A percentile compares a stretch with the other conserved stretches of the same genome.
These are phyloP conservation scores for Solenodon paradoxus DNA, from an alignment of 2,113 vertebrate genomes.

Conservation along the genomic window DNA sequence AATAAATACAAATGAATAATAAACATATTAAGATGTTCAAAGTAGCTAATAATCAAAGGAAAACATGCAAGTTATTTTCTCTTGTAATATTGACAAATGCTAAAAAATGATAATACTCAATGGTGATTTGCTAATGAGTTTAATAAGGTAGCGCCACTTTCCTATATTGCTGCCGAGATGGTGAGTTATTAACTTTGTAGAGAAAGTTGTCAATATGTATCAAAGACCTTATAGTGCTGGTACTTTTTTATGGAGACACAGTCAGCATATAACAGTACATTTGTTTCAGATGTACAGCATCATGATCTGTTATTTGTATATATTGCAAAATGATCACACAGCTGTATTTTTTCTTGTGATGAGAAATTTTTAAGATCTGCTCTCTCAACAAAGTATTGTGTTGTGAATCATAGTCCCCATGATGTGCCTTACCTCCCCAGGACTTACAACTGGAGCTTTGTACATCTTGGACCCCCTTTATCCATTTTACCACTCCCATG, in stretches of 20 bases:
- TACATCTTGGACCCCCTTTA: neutral
- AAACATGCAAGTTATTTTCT: neutral
- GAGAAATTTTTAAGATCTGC: neutral
- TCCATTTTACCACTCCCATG: neutral
- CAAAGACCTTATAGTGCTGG: neutral
- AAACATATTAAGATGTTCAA: constrained; percentile 10
- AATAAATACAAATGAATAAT: neutral
- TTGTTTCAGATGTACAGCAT: neutral
- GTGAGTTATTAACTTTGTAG: neutral
- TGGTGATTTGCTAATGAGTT: neutral
- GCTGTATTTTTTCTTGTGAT: neutral
- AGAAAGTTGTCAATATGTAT: neutral
- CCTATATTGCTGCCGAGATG: neutral
- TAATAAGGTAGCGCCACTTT: constrained; percentile 11
- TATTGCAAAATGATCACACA: neutral
- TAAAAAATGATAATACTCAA: neutral
- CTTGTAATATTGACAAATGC: neutral
- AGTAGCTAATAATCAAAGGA: neutral
- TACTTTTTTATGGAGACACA: neutral
- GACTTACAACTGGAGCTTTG: neutral
- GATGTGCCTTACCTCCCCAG: neutral
- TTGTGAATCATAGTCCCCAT: neutral
- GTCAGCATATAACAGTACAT: neutral
- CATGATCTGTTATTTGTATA: neutral
- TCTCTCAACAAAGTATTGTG: neutral